Evolutionary conservation across 2,797 vertebrate species (phyloP).

Genomic region (Melanotaenia maccullochi): DNA sequence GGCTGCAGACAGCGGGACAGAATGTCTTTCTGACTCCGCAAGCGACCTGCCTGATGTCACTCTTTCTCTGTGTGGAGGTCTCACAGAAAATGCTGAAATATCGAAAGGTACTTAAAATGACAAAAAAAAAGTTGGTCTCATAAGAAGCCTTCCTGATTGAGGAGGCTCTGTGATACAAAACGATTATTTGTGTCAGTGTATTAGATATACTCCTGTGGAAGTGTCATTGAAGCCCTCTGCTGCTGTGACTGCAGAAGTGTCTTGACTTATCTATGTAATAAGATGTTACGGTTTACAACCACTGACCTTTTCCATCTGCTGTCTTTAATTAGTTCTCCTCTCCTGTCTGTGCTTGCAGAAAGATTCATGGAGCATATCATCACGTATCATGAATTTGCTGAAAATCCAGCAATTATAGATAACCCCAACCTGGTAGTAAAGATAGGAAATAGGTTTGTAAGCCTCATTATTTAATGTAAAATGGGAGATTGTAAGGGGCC

Average conservation of each 20-base stretch:
- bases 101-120: conserved; percentile 88
- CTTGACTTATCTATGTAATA: conserved; percentile 34
- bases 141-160: not conserved
- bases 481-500: not conserved
- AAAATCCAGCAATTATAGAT: conserved; percentile 97
- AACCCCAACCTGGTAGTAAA: conserved; percentile 97
- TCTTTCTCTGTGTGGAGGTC: conserved; percentile 95
- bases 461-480: conserved; percentile 6
- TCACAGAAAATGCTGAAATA: conserved; percentile 94
- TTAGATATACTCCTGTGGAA: not conserved
- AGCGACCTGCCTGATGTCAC: conserved; percentile 95
- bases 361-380: conserved; percentile 98
- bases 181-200: not conserved
- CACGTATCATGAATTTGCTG: conserved; percentile 95
- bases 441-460: conserved; percentile 91
- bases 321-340: conserved; percentile 42
- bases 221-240: not conserved
- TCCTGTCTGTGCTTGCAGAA: conserved; percentile 82
- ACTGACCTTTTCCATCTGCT: conserved; percentile 41
- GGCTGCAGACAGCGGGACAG: conserved; percentile 95
- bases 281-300: conserved; percentile 24
- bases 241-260: conserved; percentile 9
- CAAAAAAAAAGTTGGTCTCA: not conserved
- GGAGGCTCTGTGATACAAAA: not conserved
- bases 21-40: conserved; percentile 96